Percentiles rank a stretch among this genome's conserved stretches.
phyloP scores from a whole-genome alignment of 2,113 vertebrate species.

The Sisor rabdophorus region DNA sequence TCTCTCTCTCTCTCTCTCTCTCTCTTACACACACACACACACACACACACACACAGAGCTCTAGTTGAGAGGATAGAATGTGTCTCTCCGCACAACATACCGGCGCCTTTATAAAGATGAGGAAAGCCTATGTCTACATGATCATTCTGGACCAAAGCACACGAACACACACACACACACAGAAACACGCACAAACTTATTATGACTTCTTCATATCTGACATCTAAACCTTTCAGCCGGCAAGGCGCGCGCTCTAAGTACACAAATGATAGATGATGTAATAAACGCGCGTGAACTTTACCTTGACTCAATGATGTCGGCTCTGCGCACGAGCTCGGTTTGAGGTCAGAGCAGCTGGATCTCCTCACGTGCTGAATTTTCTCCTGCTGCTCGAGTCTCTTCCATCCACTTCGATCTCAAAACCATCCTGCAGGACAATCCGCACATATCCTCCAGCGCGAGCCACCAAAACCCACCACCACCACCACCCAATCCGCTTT shows the following conservation, averaged over 20 bases:
- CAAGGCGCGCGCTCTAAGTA: no score
- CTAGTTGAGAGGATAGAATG: not conserved
- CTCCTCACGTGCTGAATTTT: constrained; percentile 57
- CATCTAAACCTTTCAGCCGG: no score
- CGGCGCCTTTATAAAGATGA: not conserved
- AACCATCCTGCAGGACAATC: constrained; percentile 43
- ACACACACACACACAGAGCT: not conserved
- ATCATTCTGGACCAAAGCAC: constrained; percentile 4
- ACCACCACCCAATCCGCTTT: not conserved
- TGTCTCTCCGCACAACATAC: constrained; percentile 4
- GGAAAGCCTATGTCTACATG: not conserved
- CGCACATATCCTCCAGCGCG: constrained; percentile 13
- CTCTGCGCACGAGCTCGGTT: constrained; percentile 50
- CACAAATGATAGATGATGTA: not conserved
- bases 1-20: no score
- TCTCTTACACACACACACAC: no score
- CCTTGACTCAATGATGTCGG: constrained; percentile 57
- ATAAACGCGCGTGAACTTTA: constrained; percentile 51
- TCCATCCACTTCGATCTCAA: constrained; percentile 48
- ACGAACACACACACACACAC: not conserved
- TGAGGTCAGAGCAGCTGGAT: constrained; percentile 51
- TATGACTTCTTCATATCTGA: no score
- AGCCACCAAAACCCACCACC: not conserved
- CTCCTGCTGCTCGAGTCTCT: constrained; percentile 48
- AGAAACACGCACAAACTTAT: not conserved